Evolutionary conservation across 2,797 vertebrate species (phyloP), one percentile per base, ranked within the genome.

Genomic region (Tympanoctomys barrerae): DNA sequence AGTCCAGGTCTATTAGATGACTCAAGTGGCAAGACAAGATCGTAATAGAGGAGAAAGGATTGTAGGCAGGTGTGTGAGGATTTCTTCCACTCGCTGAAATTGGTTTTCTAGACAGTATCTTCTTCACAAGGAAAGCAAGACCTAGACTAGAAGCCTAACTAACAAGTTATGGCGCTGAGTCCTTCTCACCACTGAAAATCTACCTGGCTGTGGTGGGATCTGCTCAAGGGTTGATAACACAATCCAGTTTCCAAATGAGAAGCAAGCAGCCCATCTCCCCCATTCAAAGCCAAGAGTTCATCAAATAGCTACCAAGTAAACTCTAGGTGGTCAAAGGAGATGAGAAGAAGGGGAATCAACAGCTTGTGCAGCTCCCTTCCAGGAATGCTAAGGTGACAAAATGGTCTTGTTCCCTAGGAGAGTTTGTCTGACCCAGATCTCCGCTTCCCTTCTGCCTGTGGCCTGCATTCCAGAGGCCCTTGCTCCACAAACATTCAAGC

Each of bases 1-100:
- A 93, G 87, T 94, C 91, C 80, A 91, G 28, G 42, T 28, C 84
- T 78, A 42, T 79, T 21, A 92, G 89, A 78, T 70, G 42, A 96
- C 28, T 79, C 86, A 92, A 77, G 62, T 66, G 70, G 19, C 79
- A 92, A 89, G 71, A 93, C 14, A 68, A 36, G 19, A 90, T 75
- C 14, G 4, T 10, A n/a, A 52, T 21, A 9, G 78, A 83, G 24
- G 57, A 59, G 3, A 18, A 2, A 36, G 33, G 61, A 9, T 42
- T 77, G 28, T 7, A 92, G 33, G 61, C 71, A 85, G 36, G 11
- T 8, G 8, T 21, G 66, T 7, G 6, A 24, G 9, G 13, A 84
- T 78, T 49, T 77, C 81, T 36, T 70, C 14, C 33, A 19, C 12
- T 66, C 62, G 24, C 7, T 87, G 31, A 81, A 81, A n/a, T 0